Evolutionary conservation across 2,888 invertebrate genomes (phyloP).

Genomic region (Spodoptera littoralis): DNA sequence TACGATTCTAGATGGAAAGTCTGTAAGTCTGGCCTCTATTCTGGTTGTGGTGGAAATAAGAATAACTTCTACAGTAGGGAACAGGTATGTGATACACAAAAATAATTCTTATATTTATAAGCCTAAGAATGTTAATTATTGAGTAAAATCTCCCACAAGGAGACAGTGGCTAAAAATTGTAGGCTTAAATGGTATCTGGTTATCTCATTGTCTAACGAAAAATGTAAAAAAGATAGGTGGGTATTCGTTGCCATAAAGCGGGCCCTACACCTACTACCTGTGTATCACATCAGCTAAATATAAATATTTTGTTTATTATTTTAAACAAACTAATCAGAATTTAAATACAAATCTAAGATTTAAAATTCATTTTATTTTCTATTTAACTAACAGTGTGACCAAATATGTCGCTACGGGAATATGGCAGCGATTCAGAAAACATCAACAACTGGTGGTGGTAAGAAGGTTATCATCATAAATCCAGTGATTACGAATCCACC

Average conservation of each 20-base stretch:
- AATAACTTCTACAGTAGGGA: constrained; percentile 77
- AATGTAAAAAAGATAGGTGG: no score
- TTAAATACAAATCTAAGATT: neutral
- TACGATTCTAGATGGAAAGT: constrained; percentile 76
- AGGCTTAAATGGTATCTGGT: no score
- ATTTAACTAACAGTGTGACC: constrained; percentile 67
- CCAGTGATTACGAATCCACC: constrained; percentile 27
- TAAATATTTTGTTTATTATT: no score
- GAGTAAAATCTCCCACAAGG: no score
- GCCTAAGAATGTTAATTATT: no score
- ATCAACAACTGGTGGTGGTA: neutral
- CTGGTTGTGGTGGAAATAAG: constrained; percentile 83
- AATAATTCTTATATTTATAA: no score
- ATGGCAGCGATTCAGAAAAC: constrained; percentile 14
- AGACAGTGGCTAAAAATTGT: no score
- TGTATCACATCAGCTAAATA: no score
- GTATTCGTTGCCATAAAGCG: no score
- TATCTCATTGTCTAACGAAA: no score
- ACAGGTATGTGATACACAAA: constrained; percentile 60
- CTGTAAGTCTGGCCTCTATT: constrained; percentile 78
- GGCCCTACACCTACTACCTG: no score
- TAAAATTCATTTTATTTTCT: neutral
- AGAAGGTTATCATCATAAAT: constrained; percentile 69
- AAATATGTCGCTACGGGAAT: constrained; percentile 67
- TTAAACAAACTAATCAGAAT: no score